Conservation (phyloP, 1,140 invertebrate genomes). For the Calliphora vicina region DNA sequence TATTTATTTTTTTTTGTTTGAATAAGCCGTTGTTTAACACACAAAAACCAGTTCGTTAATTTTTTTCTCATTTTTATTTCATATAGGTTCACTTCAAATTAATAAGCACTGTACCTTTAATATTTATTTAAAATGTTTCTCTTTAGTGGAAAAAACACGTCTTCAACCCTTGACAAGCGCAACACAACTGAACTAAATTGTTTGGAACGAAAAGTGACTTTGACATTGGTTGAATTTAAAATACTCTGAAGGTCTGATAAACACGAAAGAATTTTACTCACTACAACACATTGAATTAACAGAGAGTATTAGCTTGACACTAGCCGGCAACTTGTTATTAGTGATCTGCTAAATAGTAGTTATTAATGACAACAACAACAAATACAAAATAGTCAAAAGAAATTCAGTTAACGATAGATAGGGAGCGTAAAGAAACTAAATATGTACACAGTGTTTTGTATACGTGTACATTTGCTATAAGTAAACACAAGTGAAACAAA, state of each 20-base stretch:
- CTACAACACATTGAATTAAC: neutral
- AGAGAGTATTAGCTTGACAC: neutral
- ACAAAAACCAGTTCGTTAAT: slow-evolving; percentile 6
- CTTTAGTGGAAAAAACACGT: slow-evolving; percentile 43
- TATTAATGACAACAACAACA: neutral
- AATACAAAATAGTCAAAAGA: too few species aligned
- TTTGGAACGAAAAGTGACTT: slow-evolving; percentile 1
- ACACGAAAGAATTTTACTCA: neutral
- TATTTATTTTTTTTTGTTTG: neutral
- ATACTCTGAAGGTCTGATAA: neutral
- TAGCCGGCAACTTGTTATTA: too few species aligned
- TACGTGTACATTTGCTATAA: slow-evolving; percentile 23
- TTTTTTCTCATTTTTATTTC: neutral
- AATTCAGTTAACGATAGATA: neutral
- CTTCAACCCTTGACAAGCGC: slow-evolving; percentile 43
- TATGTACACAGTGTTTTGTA: neutral
- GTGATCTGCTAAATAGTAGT: neutral
- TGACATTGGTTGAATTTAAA: neutral
- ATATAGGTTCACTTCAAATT: neutral
- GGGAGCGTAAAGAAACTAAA: neutral
- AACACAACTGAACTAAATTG: slow-evolving; percentile 1
- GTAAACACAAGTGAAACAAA: neutral
- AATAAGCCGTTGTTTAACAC: neutral
- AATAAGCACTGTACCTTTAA: neutral
- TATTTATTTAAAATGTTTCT: slow-evolving; percentile 34